These are phyloP conservation scores for Paratrypauchen microcephalus DNA, from an alignment of 2,797 vertebrate genomes.

Conservation along the genomic window DNA sequence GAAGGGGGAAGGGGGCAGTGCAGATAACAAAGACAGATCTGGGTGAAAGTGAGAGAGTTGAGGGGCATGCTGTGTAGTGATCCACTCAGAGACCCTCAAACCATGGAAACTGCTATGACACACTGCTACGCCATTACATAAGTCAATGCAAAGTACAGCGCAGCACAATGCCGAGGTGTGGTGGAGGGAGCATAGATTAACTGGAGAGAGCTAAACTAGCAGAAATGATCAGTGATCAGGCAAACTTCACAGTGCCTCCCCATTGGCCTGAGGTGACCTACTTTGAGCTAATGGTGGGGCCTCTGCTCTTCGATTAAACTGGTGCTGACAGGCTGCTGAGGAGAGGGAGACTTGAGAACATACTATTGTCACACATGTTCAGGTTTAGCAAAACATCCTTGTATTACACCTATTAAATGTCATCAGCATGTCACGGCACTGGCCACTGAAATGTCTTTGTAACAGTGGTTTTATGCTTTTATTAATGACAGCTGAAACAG, in stretches of 20 bases:
- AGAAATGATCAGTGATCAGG: slow-evolving; percentile 58
- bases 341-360: slow-evolving; percentile 46
- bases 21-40: slow-evolving; percentile 10
- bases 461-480: slow-evolving; percentile 62
- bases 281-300: slow-evolving; percentile 70
- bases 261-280: slow-evolving; percentile 79
- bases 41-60: slow-evolving; percentile 20
- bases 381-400: slow-evolving; percentile 38
- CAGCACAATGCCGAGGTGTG: slow-evolving; percentile 53
- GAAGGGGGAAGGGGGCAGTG: slow-evolving; percentile 5
- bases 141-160: slow-evolving; percentile 51
- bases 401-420: slow-evolving; percentile 32
- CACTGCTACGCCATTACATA: slow-evolving; percentile 70
- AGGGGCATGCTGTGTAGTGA: slow-evolving; percentile 53
- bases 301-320: slow-evolving; percentile 60
- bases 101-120: slow-evolving; percentile 70
- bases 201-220: slow-evolving; percentile 52
- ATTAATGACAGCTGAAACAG: slow-evolving; percentile 72
- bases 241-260: slow-evolving; percentile 68
- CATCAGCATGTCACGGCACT: slow-evolving; percentile 25
- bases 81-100: slow-evolving; percentile 52
- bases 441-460: slow-evolving; percentile 43
- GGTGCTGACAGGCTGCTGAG: slow-evolving; percentile 48
- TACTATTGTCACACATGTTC: slow-evolving; percentile 19
- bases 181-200: slow-evolving; percentile 51